These are phyloP conservation scores for Heterocephalus glaber DNA, from an alignment of 2,113 vertebrate species.

Conservation along the genomic window DNA sequence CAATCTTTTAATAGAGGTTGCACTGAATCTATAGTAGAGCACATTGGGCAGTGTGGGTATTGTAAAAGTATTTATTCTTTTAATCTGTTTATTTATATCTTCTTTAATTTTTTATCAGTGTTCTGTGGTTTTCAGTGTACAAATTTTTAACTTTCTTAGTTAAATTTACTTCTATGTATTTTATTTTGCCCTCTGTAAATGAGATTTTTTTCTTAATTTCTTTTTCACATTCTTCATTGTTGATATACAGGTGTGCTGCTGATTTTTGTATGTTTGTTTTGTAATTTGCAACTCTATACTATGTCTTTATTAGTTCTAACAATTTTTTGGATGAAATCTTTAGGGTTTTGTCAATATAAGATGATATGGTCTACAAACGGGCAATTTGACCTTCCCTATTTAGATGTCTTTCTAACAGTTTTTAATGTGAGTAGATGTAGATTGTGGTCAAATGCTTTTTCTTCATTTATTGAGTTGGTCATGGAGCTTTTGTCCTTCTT, in stretches of 20 bases:
- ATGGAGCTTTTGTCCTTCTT: neutral
- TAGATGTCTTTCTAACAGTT: neutral
- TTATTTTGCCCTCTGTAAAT: neutral
- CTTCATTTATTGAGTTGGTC: neutral
- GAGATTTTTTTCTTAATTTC: neutral
- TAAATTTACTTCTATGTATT: neutral
- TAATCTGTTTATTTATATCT: neutral
- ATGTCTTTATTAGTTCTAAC: neutral
- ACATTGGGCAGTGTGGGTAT: neutral
- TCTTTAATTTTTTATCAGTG: neutral
- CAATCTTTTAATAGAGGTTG: neutral
- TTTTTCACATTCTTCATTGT: neutral
- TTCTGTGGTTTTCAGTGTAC: neutral
- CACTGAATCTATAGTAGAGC: neutral
- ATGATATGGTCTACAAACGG: neutral
- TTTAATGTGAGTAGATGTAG: neutral
- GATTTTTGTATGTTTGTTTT: neutral
- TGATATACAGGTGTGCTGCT: neutral
- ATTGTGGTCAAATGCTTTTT: neutral
- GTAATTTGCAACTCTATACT: neutral
- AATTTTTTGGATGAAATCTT: neutral
- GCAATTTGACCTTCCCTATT: neutral
- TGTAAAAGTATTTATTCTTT: neutral
- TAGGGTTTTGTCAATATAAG: neutral
- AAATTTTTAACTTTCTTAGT: neutral